These are phyloP conservation scores for Euleptes europaea DNA, from an alignment of 2,113 vertebrate genomes.

Conservation along the genomic window DNA sequence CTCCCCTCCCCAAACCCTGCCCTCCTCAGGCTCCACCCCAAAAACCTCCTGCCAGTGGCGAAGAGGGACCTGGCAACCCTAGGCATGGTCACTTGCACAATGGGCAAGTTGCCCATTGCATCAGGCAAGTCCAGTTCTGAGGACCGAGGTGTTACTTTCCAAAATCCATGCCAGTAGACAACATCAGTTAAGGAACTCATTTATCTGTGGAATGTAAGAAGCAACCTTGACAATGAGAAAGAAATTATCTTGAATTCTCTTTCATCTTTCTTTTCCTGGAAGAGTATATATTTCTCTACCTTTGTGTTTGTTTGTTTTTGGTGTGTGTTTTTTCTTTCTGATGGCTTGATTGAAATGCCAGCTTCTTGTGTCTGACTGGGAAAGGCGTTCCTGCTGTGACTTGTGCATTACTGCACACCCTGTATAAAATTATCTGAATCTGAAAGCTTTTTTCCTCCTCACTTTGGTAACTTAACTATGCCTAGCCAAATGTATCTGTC, in stretches of 20 bases:
- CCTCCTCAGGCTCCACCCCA: too few relatives aligned
- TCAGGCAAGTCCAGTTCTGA: not conserved
- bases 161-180: not conserved
- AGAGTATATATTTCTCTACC: not conserved
- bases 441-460: not conserved
- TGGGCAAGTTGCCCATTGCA: not conserved
- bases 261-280: not conserved
- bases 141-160: not conserved
- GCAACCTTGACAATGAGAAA: not conserved
- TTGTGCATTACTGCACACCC: not conserved
- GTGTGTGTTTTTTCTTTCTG: not conserved
- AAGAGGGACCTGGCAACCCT: too few relatives aligned
- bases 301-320: too few relatives aligned
- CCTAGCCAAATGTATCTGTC: not conserved
- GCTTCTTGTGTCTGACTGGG: not conserved
- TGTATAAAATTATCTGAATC: not conserved
- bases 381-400: not conserved
- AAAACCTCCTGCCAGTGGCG: too few relatives aligned
- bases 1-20: too few relatives aligned
- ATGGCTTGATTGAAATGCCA: not conserved
- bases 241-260: not conserved
- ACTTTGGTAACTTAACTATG: not conserved
- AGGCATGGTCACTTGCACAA: too few relatives aligned
- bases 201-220: not conserved
- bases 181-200: not conserved